phyloP scores from a whole-genome alignment of 1,140 invertebrate genomes.

The Magallana angulata region DNA sequence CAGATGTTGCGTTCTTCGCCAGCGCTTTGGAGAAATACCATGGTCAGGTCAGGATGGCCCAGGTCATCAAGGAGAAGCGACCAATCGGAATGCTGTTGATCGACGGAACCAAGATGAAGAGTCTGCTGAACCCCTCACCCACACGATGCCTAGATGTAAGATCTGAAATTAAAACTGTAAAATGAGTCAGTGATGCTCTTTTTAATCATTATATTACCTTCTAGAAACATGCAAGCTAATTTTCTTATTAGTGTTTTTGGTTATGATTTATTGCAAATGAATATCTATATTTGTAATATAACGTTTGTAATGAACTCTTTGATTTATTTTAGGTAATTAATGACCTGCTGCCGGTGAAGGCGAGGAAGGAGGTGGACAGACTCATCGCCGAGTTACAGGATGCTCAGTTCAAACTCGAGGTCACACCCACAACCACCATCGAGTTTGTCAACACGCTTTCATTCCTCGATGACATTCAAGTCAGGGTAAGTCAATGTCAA shows the following conservation, averaged over 20 bases:
- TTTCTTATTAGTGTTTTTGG: too few relatives aligned
- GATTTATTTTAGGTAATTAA: slow-evolving; percentile 73
- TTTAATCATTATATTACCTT: too few relatives aligned
- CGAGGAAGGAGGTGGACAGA: slow-evolving; percentile 82
- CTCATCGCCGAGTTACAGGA: slow-evolving; percentile 83
- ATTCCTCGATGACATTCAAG: slow-evolving; percentile 84
- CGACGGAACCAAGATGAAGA: slow-evolving; percentile 86
- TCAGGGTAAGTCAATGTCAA: slow-evolving; percentile 76
- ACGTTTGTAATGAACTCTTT: background rate
- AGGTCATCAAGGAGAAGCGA: slow-evolving; percentile 83
- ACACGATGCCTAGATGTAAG: slow-evolving; percentile 84
- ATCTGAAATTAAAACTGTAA: background rate
- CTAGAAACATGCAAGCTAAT: too few relatives aligned
- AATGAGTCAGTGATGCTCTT: too few relatives aligned
- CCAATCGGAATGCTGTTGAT: slow-evolving; percentile 86
- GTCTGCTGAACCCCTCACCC: slow-evolving; percentile 85
- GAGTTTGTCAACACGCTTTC: slow-evolving; percentile 86
- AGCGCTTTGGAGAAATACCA: slow-evolving; percentile 77
- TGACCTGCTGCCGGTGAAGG: slow-evolving; percentile 81
- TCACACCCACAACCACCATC: slow-evolving; percentile 83
- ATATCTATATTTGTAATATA: too few relatives aligned
- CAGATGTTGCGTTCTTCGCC: slow-evolving; percentile 78
- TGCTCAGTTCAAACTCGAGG: slow-evolving; percentile 83
- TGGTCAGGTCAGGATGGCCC: slow-evolving; percentile 77
- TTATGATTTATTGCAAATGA: too few relatives aligned